Evolutionary conservation across 2,888 invertebrate species (phyloP).

Genomic region (Diogma glabrata): DNA sequence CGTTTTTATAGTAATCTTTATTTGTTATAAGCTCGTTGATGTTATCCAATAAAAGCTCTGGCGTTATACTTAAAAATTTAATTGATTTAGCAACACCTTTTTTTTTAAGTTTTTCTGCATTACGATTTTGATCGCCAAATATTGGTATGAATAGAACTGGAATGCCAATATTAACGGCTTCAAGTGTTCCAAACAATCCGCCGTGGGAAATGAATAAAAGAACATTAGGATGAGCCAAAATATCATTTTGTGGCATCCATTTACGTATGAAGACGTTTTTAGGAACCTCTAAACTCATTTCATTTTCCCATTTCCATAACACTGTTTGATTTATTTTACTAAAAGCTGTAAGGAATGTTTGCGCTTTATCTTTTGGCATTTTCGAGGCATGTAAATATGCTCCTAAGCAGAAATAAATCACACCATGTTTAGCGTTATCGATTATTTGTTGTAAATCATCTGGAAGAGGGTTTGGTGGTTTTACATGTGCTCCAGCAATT

Average conservation of each 20-base stretch:
- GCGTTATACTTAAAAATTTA: constrained; percentile 30
- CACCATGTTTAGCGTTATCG: constrained; percentile 35
- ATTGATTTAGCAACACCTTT: constrained; percentile 34
- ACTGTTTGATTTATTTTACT: constrained; percentile 37
- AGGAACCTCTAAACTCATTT: constrained; percentile 31
- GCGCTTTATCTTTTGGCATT: constrained; percentile 34
- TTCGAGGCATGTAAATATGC: constrained; percentile 36
- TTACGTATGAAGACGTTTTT: constrained; percentile 37
- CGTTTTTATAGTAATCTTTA: constrained; percentile 33
- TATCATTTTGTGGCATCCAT: constrained; percentile 44
- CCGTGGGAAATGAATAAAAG: constrained; percentile 39
- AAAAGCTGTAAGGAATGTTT: constrained; percentile 31
- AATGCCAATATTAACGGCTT: constrained; percentile 35
- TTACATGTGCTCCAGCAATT: constrained; percentile 34
- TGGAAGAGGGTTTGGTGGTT: constrained; percentile 29
- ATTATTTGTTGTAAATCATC: constrained; percentile 30
- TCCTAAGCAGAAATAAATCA: constrained; percentile 39
- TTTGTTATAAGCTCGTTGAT: constrained; percentile 31
- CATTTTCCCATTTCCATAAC: constrained; percentile 42
- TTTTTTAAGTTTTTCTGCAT: constrained; percentile 31
- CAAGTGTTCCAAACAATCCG: constrained; percentile 36
- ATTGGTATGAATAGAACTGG: constrained; percentile 38
- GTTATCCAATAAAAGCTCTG: constrained; percentile 28
- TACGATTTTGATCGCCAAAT: constrained; percentile 37
- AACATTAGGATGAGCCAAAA: constrained; percentile 37